These are phyloP conservation scores for Chanos chanos DNA, from an alignment of 2,797 vertebrate genomes.

Conservation along the genomic window DNA sequence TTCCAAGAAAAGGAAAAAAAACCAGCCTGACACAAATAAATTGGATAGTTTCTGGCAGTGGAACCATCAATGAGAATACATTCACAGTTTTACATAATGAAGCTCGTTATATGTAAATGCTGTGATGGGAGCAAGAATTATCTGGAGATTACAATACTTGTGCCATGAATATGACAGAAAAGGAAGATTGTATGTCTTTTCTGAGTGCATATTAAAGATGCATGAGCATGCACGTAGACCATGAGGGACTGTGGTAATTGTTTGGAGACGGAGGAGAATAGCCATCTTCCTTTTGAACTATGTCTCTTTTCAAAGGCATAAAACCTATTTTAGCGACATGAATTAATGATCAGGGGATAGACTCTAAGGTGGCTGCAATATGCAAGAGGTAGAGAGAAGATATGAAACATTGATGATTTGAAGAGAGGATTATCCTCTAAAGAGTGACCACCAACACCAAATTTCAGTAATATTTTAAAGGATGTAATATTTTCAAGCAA, in stretches of 20 bases:
- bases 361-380: slow-evolving; percentile 12
- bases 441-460: slow-evolving; percentile 1
- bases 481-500: too few species aligned
- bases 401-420: slow-evolving; percentile 28
- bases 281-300: slow-evolving; percentile 15
- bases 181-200: neutral
- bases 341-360: slow-evolving; percentile 33
- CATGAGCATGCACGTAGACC: slow-evolving; percentile 1
- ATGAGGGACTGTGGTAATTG: slow-evolving; percentile 20
- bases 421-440: slow-evolving; percentile 16
- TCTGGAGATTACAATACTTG: slow-evolving; percentile 23
- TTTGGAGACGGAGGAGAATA: slow-evolving; percentile 6
- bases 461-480: too few species aligned
- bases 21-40: slow-evolving; percentile 28
- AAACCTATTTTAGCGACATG: slow-evolving; percentile 28
- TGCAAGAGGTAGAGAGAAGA: slow-evolving; percentile 6
- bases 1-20: too few species aligned
- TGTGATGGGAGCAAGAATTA: slow-evolving; percentile 14
- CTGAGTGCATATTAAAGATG: slow-evolving; percentile 8
- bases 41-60: slow-evolving; percentile 8
- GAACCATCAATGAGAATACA: slow-evolving; percentile 28
- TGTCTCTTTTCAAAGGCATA: slow-evolving; percentile 28
- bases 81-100: slow-evolving; percentile 32
- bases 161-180: slow-evolving; percentile 13
- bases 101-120: slow-evolving; percentile 30